These are phyloP conservation scores for Mionectes olivaceus DNA, from an alignment of 2,797 vertebrate species.

Conservation along the genomic window DNA sequence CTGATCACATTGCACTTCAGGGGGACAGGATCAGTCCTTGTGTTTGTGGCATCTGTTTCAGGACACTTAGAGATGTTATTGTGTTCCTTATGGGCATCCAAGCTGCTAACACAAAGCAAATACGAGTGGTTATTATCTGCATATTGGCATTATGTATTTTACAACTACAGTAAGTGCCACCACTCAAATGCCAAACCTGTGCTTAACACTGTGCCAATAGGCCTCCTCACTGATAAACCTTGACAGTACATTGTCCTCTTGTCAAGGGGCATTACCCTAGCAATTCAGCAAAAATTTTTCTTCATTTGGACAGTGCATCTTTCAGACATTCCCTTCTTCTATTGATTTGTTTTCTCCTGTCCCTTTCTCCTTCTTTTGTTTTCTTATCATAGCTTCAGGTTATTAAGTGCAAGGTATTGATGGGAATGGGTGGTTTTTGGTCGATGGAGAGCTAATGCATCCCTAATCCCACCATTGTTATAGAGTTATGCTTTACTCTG, in stretches of 20 bases:
- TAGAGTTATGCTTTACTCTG: conserved; percentile 90
- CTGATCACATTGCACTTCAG: rapidly evolving
- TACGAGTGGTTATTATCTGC: not conserved
- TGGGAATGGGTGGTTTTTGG: conserved; percentile 91
- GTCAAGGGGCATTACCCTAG: conserved; percentile 83
- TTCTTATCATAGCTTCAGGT: conserved; percentile 99
- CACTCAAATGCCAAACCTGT: conserved; percentile 71
- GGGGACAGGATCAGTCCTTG: not conserved
- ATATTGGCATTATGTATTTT: conserved; percentile 35
- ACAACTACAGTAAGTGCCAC: conserved; percentile 48
- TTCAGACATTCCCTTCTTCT: conserved; percentile 85
- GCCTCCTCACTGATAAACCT: conserved; percentile 77
- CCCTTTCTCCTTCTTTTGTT: conserved; percentile 95
- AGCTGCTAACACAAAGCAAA: not conserved
- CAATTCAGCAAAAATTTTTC: conserved; percentile 79
- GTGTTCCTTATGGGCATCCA: not conserved
- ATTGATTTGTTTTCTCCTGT: conserved; percentile 93
- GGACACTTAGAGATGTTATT: not conserved
- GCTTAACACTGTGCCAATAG: conserved; percentile 71
- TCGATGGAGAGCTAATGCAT: conserved; percentile 98
- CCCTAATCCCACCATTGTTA: conserved; percentile 99
- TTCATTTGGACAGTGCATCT: conserved; percentile 84
- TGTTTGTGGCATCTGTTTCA: not conserved
- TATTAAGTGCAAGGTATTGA: conserved; percentile 99
- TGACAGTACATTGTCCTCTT: conserved; percentile 81